These are phyloP conservation scores for Terrapene triunguis DNA, from an alignment of 2,113 vertebrate species.

Conservation along the genomic window DNA sequence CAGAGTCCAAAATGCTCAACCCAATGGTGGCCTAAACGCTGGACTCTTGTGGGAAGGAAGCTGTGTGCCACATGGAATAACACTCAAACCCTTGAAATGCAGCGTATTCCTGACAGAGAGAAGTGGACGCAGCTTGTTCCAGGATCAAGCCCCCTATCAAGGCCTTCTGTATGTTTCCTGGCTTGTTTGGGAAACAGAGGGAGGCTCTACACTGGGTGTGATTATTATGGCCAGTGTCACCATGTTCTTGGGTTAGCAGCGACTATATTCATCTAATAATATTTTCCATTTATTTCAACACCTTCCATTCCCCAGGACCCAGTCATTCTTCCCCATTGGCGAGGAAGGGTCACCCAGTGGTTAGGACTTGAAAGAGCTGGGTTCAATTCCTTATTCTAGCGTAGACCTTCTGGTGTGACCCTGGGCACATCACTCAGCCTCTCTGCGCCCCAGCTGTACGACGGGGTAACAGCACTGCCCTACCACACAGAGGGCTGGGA, in stretches of 20 bases:
- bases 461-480: background rate
- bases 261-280: background rate
- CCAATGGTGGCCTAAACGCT: background rate
- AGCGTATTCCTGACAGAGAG: background rate
- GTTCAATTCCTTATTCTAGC: background rate
- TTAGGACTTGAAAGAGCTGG: background rate
- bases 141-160: background rate
- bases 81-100: background rate
- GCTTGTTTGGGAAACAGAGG: background rate
- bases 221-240: background rate
- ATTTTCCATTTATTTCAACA: background rate
- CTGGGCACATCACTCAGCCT: background rate
- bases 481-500: background rate
- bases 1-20: background rate
- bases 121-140: background rate
- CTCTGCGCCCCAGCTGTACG: background rate
- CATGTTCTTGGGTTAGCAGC: background rate
- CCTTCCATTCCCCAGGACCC: background rate
- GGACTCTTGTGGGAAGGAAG: background rate
- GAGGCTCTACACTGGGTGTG: background rate
- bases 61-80: background rate
- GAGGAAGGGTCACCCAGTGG: background rate
- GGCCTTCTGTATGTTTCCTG: background rate
- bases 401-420: background rate
- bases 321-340: background rate